phyloP scores from a whole-genome alignment of 2,888 invertebrate species.

The Pseudeuparius sepicola region DNA sequence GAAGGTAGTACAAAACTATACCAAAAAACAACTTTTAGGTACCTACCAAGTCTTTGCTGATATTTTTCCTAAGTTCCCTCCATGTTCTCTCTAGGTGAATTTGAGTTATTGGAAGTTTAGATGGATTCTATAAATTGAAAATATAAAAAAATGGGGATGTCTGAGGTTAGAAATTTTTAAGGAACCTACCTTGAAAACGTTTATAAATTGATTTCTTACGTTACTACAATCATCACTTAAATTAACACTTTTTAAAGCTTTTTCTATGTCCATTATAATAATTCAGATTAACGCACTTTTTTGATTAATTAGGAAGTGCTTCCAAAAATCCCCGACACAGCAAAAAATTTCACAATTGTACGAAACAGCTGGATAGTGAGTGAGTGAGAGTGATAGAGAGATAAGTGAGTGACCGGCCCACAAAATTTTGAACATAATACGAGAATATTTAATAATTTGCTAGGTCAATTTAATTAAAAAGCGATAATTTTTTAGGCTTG shows the following conservation, averaged over 20 bases:
- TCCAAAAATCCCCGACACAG: too few species aligned
- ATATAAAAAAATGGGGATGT: slow-evolving; percentile 2
- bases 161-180: slow-evolving; percentile 8
- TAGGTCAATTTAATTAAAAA: too few species aligned
- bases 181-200: slow-evolving; percentile 27
- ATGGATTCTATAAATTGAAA: slow-evolving; percentile 45
- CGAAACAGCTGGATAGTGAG: too few species aligned
- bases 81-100: slow-evolving; percentile 31
- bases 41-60: slow-evolving; percentile 26
- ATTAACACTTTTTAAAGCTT: slow-evolving; percentile 14
- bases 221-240: slow-evolving; percentile 14
- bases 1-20: slow-evolving; percentile 8
- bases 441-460: too few species aligned
- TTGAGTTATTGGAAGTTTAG: slow-evolving; percentile 46
- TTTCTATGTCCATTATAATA: slow-evolving; percentile 15
- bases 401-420: too few species aligned
- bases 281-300: too few species aligned
- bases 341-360: too few species aligned
- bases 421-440: too few species aligned
- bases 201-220: slow-evolving; percentile 23
- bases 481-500: too few species aligned
- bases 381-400: too few species aligned
- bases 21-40: neutral
- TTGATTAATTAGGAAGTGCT: too few species aligned
- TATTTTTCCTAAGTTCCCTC: slow-evolving; percentile 25